phyloP scores from a whole-genome alignment of 1,140 invertebrate genomes.

The Drosophila auraria region DNA sequence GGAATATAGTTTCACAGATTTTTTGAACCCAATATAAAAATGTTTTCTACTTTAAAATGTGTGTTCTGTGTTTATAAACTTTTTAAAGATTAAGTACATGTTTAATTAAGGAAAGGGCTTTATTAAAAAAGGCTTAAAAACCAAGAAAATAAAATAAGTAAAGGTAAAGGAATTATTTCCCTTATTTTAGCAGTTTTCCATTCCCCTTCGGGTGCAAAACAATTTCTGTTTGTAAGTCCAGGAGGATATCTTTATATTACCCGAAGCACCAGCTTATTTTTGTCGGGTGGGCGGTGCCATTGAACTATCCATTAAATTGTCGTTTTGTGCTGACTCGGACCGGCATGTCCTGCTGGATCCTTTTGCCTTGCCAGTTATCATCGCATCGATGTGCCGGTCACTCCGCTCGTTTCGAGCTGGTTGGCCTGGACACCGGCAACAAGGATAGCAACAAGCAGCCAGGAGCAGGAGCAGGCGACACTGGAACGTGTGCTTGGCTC shows the following conservation, averaged over 20 bases:
- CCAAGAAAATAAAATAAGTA: background rate
- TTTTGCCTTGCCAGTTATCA: conserved; percentile 43
- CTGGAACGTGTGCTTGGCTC: conserved; percentile 57
- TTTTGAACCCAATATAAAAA: too few species aligned
- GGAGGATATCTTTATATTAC: background rate
- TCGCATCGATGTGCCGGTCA: conserved; percentile 56
- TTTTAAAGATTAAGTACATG: background rate
- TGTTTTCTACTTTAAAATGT: background rate
- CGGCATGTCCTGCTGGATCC: conserved; percentile 28
- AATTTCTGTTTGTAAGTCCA: background rate
- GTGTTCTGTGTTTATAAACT: background rate
- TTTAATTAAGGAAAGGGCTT: background rate
- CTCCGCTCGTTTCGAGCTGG: conserved; percentile 20
- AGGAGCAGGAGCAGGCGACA: conserved; percentile 19
- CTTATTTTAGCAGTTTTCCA: background rate
- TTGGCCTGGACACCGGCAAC: conserved; percentile 37
- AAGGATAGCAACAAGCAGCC: conserved; percentile 7
- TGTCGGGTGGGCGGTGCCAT: conserved; percentile 44
- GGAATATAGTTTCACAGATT: too few species aligned
- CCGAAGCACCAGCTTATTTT: background rate
- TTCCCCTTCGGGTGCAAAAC: background rate
- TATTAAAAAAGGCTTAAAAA: background rate
- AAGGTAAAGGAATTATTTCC: too few species aligned
- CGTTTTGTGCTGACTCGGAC: conserved; percentile 49
- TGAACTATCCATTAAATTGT: conserved; percentile 65